These are phyloP conservation scores for Eucidaris tribuloides DNA, from an alignment of 35 echinoderm and acorn worm species.

Conservation along the genomic window DNA sequence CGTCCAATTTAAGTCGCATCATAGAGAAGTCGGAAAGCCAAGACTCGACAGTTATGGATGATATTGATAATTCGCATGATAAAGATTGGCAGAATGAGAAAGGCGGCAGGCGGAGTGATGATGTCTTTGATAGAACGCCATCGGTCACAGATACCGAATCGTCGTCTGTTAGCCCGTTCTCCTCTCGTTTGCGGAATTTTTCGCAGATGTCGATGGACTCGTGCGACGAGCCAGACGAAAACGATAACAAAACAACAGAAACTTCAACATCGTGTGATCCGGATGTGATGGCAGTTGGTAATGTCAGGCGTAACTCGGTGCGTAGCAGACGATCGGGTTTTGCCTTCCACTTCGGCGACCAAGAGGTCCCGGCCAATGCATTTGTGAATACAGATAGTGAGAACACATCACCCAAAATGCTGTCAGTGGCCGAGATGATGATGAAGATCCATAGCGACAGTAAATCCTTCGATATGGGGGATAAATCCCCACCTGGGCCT, in stretches of 20 bases:
- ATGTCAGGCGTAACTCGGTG: background rate
- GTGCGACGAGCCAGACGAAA: slow-evolving; percentile 16
- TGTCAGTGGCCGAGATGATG: slow-evolving; percentile 73
- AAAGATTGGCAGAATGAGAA: slow-evolving; percentile 29
- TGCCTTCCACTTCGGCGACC: slow-evolving; percentile 30
- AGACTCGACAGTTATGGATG: too few relatives aligned
- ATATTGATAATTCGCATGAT: slow-evolving; percentile 3
- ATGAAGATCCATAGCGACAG: slow-evolving; percentile 62
- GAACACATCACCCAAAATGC: slow-evolving; percentile 39
- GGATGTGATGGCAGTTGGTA: slow-evolving; percentile 68
- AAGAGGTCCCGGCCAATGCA: background rate
- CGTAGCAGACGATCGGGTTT: slow-evolving; percentile 10
- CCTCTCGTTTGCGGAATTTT: background rate
- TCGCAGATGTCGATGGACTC: slow-evolving; percentile 69
- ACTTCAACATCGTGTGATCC: slow-evolving; percentile 1
- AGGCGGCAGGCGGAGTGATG: background rate
- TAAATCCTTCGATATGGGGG: background rate
- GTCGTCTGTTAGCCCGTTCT: background rate
- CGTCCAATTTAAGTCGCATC: slow-evolving; percentile 35
- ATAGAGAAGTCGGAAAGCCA: slow-evolving; percentile 11
- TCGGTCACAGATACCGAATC: background rate
- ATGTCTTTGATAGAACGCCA: background rate
- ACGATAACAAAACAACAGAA: slow-evolving; percentile 8
- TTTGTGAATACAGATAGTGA: background rate
- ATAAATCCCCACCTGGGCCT: background rate